These are phyloP conservation scores for Coelopa pilipes DNA, from an alignment of 2,888 invertebrate species.

Conservation along the genomic window DNA sequence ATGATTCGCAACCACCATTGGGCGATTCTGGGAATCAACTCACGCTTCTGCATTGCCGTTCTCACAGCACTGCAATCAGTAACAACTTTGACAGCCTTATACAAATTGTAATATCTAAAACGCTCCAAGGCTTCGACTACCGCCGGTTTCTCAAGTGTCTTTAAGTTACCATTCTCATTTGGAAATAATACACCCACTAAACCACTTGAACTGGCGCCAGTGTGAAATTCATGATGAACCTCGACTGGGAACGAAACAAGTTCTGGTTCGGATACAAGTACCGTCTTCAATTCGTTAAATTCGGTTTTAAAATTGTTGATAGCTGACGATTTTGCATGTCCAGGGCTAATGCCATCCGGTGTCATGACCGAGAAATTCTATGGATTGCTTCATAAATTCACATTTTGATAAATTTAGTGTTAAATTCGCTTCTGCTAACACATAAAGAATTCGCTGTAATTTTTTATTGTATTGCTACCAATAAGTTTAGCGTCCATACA, in stretches of 20 bases:
- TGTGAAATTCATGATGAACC: not conserved
- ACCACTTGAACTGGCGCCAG: not conserved
- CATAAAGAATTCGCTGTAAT: not conserved
- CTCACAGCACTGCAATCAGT: conserved; percentile 9
- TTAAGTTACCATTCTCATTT: conserved; percentile 1
- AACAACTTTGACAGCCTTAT: not conserved
- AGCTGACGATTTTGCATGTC: not conserved
- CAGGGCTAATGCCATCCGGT: not conserved
- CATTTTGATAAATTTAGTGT: conserved; percentile 8
- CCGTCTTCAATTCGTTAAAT: not conserved
- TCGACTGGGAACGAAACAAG: not conserved
- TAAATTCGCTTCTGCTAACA: not conserved
- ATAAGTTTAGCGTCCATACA: not conserved
- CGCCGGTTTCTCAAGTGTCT: not conserved
- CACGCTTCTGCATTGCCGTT: not conserved
- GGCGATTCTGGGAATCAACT: conserved; percentile 4
- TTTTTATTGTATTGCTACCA: not conserved
- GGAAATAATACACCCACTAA: not conserved
- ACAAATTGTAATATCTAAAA: not conserved
- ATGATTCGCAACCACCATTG: not conserved
- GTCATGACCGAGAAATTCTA: not conserved
- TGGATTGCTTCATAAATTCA: not conserved
- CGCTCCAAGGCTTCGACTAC: not conserved
- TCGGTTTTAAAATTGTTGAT: not conserved
- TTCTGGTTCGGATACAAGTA: not conserved